These are phyloP conservation scores for Melipona beecheii DNA, from an alignment of 2,888 invertebrate species.

Conservation along the genomic window DNA sequence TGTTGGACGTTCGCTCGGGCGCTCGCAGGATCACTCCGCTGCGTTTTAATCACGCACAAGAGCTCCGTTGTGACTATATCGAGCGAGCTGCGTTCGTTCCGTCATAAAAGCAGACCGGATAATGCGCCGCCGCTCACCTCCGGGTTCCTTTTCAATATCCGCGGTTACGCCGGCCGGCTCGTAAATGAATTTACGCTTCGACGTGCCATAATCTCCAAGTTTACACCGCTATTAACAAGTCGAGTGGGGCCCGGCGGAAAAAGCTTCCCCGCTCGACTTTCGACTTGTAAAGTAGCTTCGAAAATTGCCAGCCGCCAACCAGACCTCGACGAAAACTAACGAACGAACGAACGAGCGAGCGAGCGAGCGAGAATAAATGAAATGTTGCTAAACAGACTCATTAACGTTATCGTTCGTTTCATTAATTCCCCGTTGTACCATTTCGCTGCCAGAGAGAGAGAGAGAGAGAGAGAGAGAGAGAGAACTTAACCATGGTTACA, in stretches of 20 bases:
- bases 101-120: slow-evolving; percentile 51
- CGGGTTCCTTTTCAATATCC: slow-evolving; percentile 69
- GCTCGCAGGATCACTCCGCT: slow-evolving; percentile 15
- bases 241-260: slow-evolving; percentile 32
- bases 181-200: slow-evolving; percentile 66
- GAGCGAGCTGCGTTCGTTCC: slow-evolving; percentile 12
- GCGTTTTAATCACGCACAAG: slow-evolving; percentile 59
- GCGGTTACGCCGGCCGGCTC: slow-evolving; percentile 59
- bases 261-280: slow-evolving; percentile 25
- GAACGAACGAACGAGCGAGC: background rate
- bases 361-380: slow-evolving; percentile 31
- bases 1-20: background rate
- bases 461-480: background rate
- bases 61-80: slow-evolving; percentile 16
- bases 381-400: slow-evolving; percentile 35
- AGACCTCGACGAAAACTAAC: too few relatives aligned
- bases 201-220: slow-evolving; percentile 56
- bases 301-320: slow-evolving; percentile 8
- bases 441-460: background rate
- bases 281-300: slow-evolving; percentile 13
- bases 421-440: slow-evolving; percentile 21
- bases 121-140: slow-evolving; percentile 34
- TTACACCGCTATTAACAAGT: slow-evolving; percentile 57
- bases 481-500: background rate
- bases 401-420: slow-evolving; percentile 42